Evolutionary conservation across 2,888 invertebrate species (phyloP).

Genomic region (Shargacucullia verbasci): DNA sequence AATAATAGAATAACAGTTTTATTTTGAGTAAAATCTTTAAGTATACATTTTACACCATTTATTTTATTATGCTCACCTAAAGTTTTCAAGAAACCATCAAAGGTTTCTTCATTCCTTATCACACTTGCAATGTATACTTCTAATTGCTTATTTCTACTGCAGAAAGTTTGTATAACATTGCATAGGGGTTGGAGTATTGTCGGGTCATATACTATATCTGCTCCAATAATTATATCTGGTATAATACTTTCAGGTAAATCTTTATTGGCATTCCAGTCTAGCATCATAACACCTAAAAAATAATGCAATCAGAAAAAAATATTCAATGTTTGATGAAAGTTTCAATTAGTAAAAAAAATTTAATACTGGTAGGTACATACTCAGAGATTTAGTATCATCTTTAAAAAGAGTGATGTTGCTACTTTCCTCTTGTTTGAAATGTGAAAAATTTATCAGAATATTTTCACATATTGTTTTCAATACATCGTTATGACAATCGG

Average conservation of each 20-base stretch:
- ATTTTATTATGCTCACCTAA: conserved; percentile 80
- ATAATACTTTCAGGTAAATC: conserved; percentile 57
- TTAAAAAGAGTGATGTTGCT: conserved; percentile 52
- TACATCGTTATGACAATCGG: conserved; percentile 92
- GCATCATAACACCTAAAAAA: conserved; percentile 70
- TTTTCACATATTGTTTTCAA: conserved; percentile 90
- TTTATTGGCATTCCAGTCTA: conserved; percentile 77
- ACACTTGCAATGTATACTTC: conserved; percentile 77
- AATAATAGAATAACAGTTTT: neutral
- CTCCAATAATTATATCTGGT: conserved; percentile 81
- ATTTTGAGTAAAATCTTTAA: too few relatives aligned
- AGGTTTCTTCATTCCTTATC: conserved; percentile 91
- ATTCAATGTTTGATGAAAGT: too few relatives aligned
- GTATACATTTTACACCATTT: neutral
- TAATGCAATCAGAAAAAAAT: neutral
- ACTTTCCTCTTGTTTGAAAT: conserved; percentile 38
- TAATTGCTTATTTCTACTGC: conserved; percentile 67
- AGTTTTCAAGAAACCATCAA: conserved; percentile 86
- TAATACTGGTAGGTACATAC: conserved; percentile 53
- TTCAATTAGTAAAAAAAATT: too few relatives aligned
- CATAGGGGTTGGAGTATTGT: conserved; percentile 73
- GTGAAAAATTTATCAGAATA: conserved; percentile 89
- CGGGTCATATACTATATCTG: conserved; percentile 85
- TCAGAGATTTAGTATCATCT: conserved; percentile 56
- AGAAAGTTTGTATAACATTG: conserved; percentile 69